Percentiles rank a stretch among this genome's conserved stretches.
Evolutionary conservation across 2,888 invertebrate species (phyloP).

Genomic region (Drosophila picticornis): DNA sequence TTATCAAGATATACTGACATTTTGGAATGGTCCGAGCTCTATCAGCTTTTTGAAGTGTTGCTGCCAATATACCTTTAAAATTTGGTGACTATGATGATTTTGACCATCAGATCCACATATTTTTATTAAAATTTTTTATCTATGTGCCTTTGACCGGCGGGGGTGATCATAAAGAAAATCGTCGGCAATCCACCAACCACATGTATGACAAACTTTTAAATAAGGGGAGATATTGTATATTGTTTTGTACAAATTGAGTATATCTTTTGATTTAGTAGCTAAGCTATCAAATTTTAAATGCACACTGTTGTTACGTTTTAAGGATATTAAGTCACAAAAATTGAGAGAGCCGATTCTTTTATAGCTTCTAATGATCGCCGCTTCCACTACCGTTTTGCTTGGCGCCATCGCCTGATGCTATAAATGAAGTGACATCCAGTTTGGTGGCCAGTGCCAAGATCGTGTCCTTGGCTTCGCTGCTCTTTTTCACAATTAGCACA

Average conservation of each 20-base stretch:
- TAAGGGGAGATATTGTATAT: neutral
- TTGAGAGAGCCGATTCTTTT: neutral
- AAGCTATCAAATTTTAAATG: slow-evolving; percentile 28
- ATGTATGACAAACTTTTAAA: neutral
- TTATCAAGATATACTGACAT: neutral
- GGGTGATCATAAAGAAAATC: neutral
- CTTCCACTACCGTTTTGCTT: slow-evolving; percentile 57
- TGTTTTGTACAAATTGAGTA: neutral
- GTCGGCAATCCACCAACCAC: neutral
- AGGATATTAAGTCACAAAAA: slow-evolving; percentile 1
- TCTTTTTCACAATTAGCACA: slow-evolving; percentile 87
- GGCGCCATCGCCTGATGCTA: slow-evolving; percentile 82
- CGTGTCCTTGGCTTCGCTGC: slow-evolving; percentile 86
- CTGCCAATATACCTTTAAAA: neutral
- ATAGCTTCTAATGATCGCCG: slow-evolving; percentile 20
- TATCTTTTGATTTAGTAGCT: slow-evolving; percentile 11
- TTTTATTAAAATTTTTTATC: no score
- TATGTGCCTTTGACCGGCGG: neutral
- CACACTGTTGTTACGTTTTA: neutral
- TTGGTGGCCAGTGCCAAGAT: slow-evolving; percentile 89
- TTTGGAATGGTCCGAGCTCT: neutral
- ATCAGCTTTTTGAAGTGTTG: neutral
- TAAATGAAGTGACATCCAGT: slow-evolving; percentile 89
- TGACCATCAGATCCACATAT: no score
- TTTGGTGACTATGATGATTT: neutral